Base-by-base conservation (phyloP, 1,140 invertebrate species). In the Dendroctonus ponderosae region DNA sequence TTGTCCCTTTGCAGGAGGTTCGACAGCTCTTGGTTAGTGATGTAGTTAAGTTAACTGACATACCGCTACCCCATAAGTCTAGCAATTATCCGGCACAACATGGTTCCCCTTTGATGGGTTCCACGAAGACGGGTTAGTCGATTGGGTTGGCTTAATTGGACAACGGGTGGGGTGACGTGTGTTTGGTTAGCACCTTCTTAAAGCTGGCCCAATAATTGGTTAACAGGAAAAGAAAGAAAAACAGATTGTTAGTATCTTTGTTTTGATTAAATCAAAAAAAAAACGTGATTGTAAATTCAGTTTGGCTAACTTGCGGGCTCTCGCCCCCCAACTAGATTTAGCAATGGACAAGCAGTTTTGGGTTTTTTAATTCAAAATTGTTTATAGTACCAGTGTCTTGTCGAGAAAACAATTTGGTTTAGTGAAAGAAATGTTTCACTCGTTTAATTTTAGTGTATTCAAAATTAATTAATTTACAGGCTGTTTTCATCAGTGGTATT, bases 181-280 rank as follows among this genome's bases (percentile, higher is more conserved):
- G 64, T 62, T 56, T 64, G 62, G 71, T 73, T 73, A 73, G 72
- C 72, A 73, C 72, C 62, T 65, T 73, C 72, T 80, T 82, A 80
- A 82, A 80, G 80, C 81, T 81, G 81, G 82, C 80, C 81, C 82
- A 83, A 81, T 81, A 49, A 49, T 65, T 79, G 79, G 81, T 83
- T 82, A 83, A 83, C 80, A 83, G 82, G 82, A 83, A 82, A 83
- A 81, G 82, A 83, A 83, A 82, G 42, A 81, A 80, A 83, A 83
- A 83, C 80, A 83, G 81, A 81, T 81, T 83, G 82, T 83, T 84
- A 84, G 82, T 84, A 80, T 79, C 80, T 77, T 78, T 80, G 40
- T 56, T 57, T 65, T 6, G 7, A 12, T 54, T 43, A 42, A 53
- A 62, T 62, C n/a, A 9, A 15, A 49, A 60, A 48, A 49, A 49